Conservation (phyloP, 2,113 vertebrate genomes). For the Patagioenas fasciata region DNA sequence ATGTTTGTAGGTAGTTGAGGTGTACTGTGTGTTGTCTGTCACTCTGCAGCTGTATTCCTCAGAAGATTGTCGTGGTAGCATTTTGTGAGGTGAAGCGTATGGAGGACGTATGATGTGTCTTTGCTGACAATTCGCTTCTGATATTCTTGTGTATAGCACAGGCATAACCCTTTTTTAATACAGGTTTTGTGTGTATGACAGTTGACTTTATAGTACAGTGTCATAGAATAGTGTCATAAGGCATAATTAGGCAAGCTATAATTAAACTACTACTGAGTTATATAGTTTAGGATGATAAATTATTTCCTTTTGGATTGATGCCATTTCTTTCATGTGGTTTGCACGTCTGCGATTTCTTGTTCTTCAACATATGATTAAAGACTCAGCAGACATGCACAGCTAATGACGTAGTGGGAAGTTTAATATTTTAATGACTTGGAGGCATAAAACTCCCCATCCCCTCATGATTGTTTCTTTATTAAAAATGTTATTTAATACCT, state of each 20-base stretch:
- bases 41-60: background rate
- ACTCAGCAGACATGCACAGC: background rate
- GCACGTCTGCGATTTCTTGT: background rate
- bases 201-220: background rate
- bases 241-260: constrained; percentile 38
- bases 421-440: constrained; percentile 13
- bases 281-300: background rate
- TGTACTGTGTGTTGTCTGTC: rapidly evolving
- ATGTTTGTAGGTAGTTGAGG: background rate
- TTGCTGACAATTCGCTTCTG: background rate
- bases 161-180: background rate
- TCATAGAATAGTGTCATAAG: background rate
- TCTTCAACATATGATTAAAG: constrained; percentile 23
- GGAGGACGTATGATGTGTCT: background rate
- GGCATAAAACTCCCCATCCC: background rate
- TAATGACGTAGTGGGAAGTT: constrained; percentile 4
- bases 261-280: constrained; percentile 43
- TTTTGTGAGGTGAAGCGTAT: background rate
- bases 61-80: background rate
- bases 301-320: constrained; percentile 45
- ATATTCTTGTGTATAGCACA: background rate
- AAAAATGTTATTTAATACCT: constrained; percentile 11
- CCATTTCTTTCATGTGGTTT: constrained; percentile 58
- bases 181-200: background rate
- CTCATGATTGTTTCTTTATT: background rate